Percentiles rank a stretch among this genome's conserved stretches.
phyloP scores from a whole-genome alignment of 2,113 vertebrate genomes.

The Atherinomorus stipes region DNA sequence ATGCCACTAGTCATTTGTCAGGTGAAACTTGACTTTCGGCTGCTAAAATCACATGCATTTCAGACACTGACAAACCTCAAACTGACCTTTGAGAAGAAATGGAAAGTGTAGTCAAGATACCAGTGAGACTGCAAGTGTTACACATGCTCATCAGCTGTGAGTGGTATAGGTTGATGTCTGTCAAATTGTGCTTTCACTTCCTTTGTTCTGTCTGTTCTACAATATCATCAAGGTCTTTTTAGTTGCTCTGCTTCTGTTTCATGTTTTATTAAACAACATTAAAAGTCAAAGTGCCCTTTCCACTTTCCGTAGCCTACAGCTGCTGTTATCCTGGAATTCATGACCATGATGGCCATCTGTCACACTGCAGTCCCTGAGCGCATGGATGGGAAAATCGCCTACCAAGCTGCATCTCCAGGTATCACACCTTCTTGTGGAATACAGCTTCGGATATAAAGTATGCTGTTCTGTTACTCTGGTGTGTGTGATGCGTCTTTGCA shows the following conservation, averaged over 20 bases:
- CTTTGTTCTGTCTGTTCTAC: background rate
- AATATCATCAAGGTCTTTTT: background rate
- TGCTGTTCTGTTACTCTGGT: background rate
- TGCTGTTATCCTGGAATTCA: constrained; percentile 95
- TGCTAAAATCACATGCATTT: constrained; percentile 16
- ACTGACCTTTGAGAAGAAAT: background rate
- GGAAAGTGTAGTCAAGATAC: background rate
- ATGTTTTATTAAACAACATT: constrained; percentile 47
- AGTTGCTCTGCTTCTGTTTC: constrained; percentile 29
- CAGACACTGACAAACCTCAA: constrained; percentile 20
- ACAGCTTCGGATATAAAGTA: background rate
- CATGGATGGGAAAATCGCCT: constrained; percentile 89
- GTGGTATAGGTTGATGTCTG: background rate
- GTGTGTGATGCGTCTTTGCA: background rate
- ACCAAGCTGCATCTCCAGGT: constrained; percentile 99
- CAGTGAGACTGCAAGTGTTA: no score
- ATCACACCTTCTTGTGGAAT: constrained; percentile 22
- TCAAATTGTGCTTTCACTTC: background rate
- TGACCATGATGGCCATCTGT: constrained; percentile 99
- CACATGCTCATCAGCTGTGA: background rate
- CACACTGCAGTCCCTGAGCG: constrained; percentile 96
- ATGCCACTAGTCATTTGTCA: constrained; percentile 28
- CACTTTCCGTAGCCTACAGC: constrained; percentile 88
- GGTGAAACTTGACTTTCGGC: constrained; percentile 2
- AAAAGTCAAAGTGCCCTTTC: constrained; percentile 46